Base-by-base conservation (phyloP, 1,140 invertebrate genomes). In the Glossosoma conforme region DNA sequence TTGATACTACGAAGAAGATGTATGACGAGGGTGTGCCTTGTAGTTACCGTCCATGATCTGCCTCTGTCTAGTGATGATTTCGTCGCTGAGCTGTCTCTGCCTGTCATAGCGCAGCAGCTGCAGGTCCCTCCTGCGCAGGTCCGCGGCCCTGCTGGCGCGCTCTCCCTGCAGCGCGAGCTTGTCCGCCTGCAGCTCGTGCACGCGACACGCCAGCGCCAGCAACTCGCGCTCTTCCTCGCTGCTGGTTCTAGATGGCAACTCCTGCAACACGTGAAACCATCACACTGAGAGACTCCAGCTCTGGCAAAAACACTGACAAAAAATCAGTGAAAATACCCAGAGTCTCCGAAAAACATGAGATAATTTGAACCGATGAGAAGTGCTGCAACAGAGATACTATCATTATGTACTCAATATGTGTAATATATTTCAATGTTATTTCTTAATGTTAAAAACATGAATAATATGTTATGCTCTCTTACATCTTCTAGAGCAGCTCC, bases 181-280 rank as follows among this genome's bases (percentile, higher is more conserved):
- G 64, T 93, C 88, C 1, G 92, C 91, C 72, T 96, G 91, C 20
- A 95, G 70, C 69, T 94, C 89, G 64, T 95, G 91, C 4, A 94
- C 86, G 54, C 87, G 78, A 61, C 90, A 90, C 60, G 95, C 81
- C 15, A 95, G 69, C 9, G 84, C 81, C 13, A 93, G 69, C 22
- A 95, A 80, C 60, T 95, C 92, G 35, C 87, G 77, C 67, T 95
- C 91, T 47, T 93, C 89, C 32, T 90, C 86, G 40, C 85, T 90
- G 60, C 81, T 90, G 28, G 91, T 85, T 44, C 85, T 79, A 24
- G 83, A 83, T 11, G 90, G 90, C 28, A 93, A 74, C 72, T 88
- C 87, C 89, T 92, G 61, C 6, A 62, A 59, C 46, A 42, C 50
- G 44, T 48, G 20, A 48, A n/a, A n/a, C n/a, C n/a, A n/a, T n/a